Conservation (phyloP, 2,797 vertebrate species). For the Ambastaia sidthimunki region DNA sequence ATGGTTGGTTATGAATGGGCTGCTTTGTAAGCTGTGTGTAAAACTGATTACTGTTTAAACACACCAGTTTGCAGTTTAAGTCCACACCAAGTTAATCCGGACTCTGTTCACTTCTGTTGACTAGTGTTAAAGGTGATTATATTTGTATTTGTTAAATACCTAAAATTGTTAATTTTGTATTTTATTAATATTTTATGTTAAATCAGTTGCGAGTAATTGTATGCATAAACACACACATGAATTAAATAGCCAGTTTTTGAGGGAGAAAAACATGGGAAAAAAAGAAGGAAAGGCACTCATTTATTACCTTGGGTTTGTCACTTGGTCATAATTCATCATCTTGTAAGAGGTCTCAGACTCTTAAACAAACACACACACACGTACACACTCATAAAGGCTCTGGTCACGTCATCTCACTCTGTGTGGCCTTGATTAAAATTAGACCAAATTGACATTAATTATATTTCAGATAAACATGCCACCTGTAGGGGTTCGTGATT, state of each 20-base stretch:
- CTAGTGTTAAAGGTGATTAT: not conserved
- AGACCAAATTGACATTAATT: conserved; percentile 62
- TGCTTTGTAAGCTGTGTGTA: conserved; percentile 28
- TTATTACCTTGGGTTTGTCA: conserved; percentile 32
- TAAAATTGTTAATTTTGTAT: not conserved
- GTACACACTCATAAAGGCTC: not conserved
- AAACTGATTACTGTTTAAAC: conserved; percentile 41
- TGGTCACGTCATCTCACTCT: conserved; percentile 22
- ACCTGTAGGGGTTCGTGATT: conserved; percentile 24
- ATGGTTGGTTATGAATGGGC: conserved; percentile 22
- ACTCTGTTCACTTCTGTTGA: not conserved
- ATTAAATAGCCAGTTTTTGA: not conserved
- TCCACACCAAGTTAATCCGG: conserved; percentile 15
- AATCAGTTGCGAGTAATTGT: too few relatives aligned
- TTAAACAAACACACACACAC: conserved; percentile 8
- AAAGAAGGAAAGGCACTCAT: not conserved
- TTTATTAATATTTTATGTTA: too few relatives aligned
- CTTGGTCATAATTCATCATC: conserved; percentile 35
- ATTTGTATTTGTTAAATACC: not conserved
- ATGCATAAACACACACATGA: too few relatives aligned
- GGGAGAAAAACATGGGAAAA: not conserved
- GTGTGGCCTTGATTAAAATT: conserved; percentile 37
- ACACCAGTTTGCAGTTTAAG: conserved; percentile 16
- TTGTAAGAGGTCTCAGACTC: conserved; percentile 10
- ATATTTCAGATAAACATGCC: conserved; percentile 58